Base-by-base conservation (phyloP, 2,888 invertebrate species). In the Agrenia bidenticulata region DNA sequence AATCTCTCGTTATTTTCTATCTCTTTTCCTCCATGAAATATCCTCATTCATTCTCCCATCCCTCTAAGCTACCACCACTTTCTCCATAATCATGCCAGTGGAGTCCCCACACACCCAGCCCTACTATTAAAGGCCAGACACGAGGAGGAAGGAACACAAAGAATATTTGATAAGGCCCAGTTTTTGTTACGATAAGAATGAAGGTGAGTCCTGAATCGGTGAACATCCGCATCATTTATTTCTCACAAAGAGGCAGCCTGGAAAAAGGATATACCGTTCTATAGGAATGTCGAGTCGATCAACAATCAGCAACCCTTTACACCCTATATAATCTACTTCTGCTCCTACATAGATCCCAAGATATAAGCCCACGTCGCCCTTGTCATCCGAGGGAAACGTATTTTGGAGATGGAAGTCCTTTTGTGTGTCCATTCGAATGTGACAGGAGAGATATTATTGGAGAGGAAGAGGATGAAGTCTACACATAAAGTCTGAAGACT, bases 381-480 rank as follows among this genome's bases (percentile, higher is more conserved):
- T n/a, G 4, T 32, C 32, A 32, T 32, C 32, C n/a, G n/a, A 32
- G 11, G 32, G 11, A 32, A 32, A 32, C 15, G 45, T 45, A 45
- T 15, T 17, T 15, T 15, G 15, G 19, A 45, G n/a, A 45, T 15
- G 45, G 5, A 45, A 19, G 45, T 45, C 15, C 15, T 15, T 45
- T 45, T 45, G 45, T 45, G 19, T 45, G 45, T 15, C n/a, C 32
- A 32, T 32, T 32, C 15, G 45, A 45, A 5, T 45, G 45, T 15
- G 45, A 45, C 45, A 45, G 19, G 45, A 45, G 45, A 45, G 45
- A 45, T 51, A 51, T 51, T 21, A 57, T 37, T n/a, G 7, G 15
- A 51, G 57, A 63, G 55, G 56, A 49, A 63, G 56, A 39, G 19
- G 37, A 58, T 26, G 54, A 64, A 59, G n/a, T 45, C 45, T 19